Evolutionary conservation across 1,140 invertebrate species (phyloP), one percentile per base, ranked within the genome.

Genomic region (Aphelinus atriplicis): DNA sequence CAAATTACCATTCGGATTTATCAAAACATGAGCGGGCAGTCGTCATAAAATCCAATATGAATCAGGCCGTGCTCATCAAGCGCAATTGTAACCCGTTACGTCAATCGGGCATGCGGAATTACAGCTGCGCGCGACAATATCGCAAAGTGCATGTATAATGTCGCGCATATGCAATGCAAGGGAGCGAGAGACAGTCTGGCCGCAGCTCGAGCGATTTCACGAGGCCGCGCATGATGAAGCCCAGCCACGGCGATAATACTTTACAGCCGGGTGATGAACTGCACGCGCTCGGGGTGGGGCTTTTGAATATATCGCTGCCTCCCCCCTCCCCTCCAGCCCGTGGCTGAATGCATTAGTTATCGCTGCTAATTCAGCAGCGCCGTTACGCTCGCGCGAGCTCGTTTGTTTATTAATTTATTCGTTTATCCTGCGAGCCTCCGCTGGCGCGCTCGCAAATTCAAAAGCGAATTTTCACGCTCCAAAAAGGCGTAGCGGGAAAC

Each of bases 91-190:
- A 26, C 26, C 26, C 26, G 26, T 26, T 26, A 26, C 26, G 26
- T 26, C 26, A 26, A 26, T 26, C 26, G 26, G 26, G 26, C 26
- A 26, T 26, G 26, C 26, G 26, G 26, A 26, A 26, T 26, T 26
- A 26, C 26, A 26, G 26, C 26, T 26, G 26, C 26, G 26, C 26
- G 26, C 26, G 26, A 26, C 26, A 26, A 26, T 26, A 26, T 26
- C 26, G 26, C 26, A 26, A 26, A 26, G 26, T 53, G 46, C 62
- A n/a, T 58, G 63, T 63, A 73, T 66, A 58, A 66, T 66, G 26
- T 60, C 9, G 65, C 80, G 81, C 84, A 84, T 84, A 84, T 85
- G 82, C 83, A 86, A 84, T 81, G 80, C 84, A 87, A 72, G 70
- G 70, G 78, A 78, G 79, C 78, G 76, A 68, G n/a, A 73, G 77